A percentile compares a stretch with the other conserved stretches of the same genome.
Evolutionary conservation across 2,797 vertebrate species (phyloP).

Genomic region (Vultur gryphus): DNA sequence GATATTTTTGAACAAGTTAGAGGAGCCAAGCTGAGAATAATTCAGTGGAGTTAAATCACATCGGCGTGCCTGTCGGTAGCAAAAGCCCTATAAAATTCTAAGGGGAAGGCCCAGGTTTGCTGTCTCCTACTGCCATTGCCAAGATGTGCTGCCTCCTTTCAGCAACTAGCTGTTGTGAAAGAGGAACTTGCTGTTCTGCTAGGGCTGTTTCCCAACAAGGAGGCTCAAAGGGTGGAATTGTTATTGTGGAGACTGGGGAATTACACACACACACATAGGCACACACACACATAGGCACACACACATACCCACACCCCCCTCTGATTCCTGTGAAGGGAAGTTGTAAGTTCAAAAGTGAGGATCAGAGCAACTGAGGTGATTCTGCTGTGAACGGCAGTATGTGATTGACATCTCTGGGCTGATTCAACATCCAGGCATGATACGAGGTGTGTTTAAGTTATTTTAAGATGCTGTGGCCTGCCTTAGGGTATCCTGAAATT

Average conservation of each 20-base stretch:
- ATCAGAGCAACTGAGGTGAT: conserved; percentile 1
- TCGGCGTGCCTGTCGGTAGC: rapidly evolving
- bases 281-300: neutral
- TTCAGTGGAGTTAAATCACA: neutral
- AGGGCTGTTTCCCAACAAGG: conserved; percentile 20
- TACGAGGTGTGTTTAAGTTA: conserved; percentile 35
- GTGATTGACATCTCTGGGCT: conserved; percentile 29
- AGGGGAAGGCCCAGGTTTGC: neutral
- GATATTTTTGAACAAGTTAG: neutral
- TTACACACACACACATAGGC: neutral
- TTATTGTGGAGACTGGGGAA: conserved; percentile 4
- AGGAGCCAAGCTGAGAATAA: neutral
- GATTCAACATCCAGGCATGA: conserved; percentile 52
- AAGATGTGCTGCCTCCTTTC: neutral
- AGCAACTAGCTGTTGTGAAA: conserved; percentile 36
- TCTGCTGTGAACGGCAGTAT: neutral
- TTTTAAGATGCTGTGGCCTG: conserved; percentile 50
- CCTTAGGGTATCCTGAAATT: conserved; percentile 28
- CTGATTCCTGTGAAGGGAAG: neutral
- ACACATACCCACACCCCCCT: neutral
- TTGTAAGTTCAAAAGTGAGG: neutral
- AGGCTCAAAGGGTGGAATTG: conserved; percentile 44
- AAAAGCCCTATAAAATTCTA: neutral
- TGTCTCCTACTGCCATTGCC: neutral
- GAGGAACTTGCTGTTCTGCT: conserved; percentile 31